phyloP scores from a whole-genome alignment of 1,140 invertebrate species.

The Macrotrachela quadricornifera region DNA sequence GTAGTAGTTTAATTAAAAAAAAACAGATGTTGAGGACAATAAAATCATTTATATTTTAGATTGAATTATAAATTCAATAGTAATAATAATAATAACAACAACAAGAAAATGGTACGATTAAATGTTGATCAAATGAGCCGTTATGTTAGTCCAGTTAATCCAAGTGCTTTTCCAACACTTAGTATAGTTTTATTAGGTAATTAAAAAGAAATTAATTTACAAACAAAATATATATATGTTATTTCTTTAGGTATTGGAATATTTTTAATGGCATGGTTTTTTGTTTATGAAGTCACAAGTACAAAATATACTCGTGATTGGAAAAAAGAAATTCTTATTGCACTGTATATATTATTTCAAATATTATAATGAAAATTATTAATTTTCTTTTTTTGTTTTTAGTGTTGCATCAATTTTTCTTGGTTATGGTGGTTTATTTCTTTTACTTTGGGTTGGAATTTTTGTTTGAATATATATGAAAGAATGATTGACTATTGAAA shows the following conservation, averaged over 20 bases:
- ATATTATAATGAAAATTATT: too few relatives aligned
- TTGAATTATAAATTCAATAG: too few relatives aligned
- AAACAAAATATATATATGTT: too few relatives aligned
- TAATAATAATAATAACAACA: too few relatives aligned
- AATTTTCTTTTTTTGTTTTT: too few relatives aligned
- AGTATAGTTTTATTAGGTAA: conserved; percentile 46
- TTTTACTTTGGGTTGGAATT: conserved; percentile 88
- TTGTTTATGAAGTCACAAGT: conserved; percentile 68
- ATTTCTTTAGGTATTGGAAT: too few relatives aligned
- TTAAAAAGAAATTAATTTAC: too few relatives aligned
- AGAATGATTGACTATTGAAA: too few relatives aligned
- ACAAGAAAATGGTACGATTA: background rate
- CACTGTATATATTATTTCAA: conserved; percentile 30
- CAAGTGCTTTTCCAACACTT: conserved; percentile 73
- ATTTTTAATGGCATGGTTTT: too few relatives aligned
- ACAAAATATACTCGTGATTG: conserved; percentile 70
- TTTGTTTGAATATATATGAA: conserved; percentile 47
- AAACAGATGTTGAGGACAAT: too few relatives aligned
- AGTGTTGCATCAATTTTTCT: conserved; percentile 72
- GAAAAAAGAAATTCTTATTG: conserved; percentile 70
- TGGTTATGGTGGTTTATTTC: conserved; percentile 76
- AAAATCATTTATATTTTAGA: too few relatives aligned
- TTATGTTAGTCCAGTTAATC: conserved; percentile 80
- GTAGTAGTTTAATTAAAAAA: too few relatives aligned
- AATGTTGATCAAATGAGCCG: conserved; percentile 29